Evolutionary conservation across 1,140 invertebrate species (phyloP).

Genomic region (Nephotettix cincticeps): DNA sequence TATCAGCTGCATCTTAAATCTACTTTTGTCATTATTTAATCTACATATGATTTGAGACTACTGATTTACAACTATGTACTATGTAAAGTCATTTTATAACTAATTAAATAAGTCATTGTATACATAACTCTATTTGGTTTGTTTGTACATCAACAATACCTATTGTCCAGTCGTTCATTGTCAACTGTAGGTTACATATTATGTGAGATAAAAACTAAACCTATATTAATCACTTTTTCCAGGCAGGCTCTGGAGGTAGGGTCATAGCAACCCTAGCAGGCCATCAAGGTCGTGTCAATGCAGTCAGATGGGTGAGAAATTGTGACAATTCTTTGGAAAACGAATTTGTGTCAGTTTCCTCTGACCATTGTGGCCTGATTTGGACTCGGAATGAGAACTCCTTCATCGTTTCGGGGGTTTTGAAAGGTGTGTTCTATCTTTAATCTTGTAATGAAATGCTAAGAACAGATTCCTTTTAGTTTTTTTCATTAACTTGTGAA

Average conservation of each 20-base stretch:
- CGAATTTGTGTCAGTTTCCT: conserved; percentile 67
- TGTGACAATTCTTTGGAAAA: conserved; percentile 45
- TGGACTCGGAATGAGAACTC: background rate
- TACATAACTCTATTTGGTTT: background rate
- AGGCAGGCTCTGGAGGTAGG: conserved; percentile 47
- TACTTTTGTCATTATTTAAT: too few relatives aligned
- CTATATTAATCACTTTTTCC: background rate
- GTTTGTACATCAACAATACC: background rate
- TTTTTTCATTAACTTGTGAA: too few relatives aligned
- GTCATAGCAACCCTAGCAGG: conserved; percentile 55
- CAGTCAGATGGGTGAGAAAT: conserved; percentile 70
- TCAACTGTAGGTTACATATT: background rate
- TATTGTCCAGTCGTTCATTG: too few relatives aligned
- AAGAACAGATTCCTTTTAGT: too few relatives aligned
- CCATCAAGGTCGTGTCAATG: conserved; percentile 69
- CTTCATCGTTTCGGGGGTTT: conserved; percentile 14
- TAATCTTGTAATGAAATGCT: background rate
- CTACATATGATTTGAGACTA: too few relatives aligned
- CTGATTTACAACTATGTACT: background rate
- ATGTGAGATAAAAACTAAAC: background rate
- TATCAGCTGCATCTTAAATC: too few relatives aligned
- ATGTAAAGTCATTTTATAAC: background rate
- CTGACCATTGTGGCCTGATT: conserved; percentile 9
- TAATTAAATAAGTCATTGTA: background rate
- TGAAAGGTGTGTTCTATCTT: conserved; percentile 44